A percentile compares a stretch with the other conserved stretches of the same genome.
These are phyloP conservation scores for Hanleya hanleyi DNA, from an alignment of 2,888 invertebrate species.

Conservation along the genomic window DNA sequence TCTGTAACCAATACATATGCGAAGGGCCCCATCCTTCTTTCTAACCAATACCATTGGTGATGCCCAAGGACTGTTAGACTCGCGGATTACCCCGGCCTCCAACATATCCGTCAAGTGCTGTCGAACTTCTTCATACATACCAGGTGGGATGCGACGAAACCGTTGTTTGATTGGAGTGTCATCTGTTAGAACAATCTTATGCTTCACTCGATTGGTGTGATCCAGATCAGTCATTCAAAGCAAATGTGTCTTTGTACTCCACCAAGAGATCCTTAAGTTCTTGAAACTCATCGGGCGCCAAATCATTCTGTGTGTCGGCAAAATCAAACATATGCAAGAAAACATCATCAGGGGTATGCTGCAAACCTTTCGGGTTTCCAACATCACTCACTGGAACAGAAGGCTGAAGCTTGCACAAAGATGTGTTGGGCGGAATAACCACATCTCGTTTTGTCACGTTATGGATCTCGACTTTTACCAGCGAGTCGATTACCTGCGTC, in stretches of 20 bases:
- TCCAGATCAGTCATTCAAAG: background rate
- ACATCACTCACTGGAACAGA: background rate
- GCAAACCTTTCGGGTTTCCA: background rate
- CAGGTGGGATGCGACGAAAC: background rate
- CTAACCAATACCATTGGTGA: background rate
- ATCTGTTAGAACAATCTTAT: background rate
- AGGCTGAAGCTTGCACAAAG: background rate
- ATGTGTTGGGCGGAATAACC: background rate
- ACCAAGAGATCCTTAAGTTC: background rate
- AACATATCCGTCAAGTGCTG: background rate
- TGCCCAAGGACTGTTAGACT: background rate
- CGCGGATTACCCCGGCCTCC: background rate
- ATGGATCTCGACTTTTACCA: background rate
- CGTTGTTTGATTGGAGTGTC: background rate
- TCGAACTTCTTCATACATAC: background rate
- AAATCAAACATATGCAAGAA: background rate
- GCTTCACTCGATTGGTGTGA: background rate
- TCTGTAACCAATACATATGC: background rate
- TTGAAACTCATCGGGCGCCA: background rate
- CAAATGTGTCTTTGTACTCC: too few relatives aligned
- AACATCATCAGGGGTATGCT: background rate
- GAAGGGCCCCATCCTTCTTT: background rate
- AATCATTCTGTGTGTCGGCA: background rate
- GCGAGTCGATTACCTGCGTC: background rate
- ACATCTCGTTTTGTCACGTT: background rate